Base-by-base conservation (phyloP, 2,797 vertebrate species). In the Mormyrus proboscirostris region DNA sequence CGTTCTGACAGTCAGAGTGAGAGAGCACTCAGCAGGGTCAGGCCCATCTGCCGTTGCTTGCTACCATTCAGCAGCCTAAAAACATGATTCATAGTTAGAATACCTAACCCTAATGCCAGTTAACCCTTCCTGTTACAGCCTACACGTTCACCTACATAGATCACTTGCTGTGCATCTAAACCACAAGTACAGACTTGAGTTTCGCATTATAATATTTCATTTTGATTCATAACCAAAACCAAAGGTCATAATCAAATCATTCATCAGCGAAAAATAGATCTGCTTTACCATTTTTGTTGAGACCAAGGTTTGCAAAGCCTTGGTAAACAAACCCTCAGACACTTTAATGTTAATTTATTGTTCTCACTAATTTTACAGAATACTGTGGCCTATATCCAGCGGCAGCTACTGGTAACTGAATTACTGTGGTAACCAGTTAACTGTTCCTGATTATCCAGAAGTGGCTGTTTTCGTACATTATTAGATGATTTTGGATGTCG, bases 31-130 rank as follows among this genome's bases (percentile, higher is more conserved):
- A 57, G 29, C 51, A 9, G 8, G 76, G 8, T 51, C 2, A 0
- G 49, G 0, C 2, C 10, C 55, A 50, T 87, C 33, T 29, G 5
- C 82, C 0, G 4, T 82, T 4, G 87, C 53, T 87, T 22, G 86
- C 89, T 59, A 84, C 47, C 0, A 1, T 84, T 91, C 86, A 49
- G 62, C 59, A 0, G 65, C 41, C 90, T 86, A 90, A 90, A 76
- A 85, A 85, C 91, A 92, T 94, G 12, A 92, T 91, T 88, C 12
- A 57, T 0, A 88, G 93, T n/a, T 92, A 94, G 90, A 95, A 94
- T 95, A 92, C 91, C 89, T 19, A 91, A 82, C 92, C 90, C 89
- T 55, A 86, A 92, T 93, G 89, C 59, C 89, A 88, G 79, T 90
- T 94, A 92, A 94, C 93, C 93, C 44, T 29, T 44, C 41, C 38